Conservation (phyloP, 2,888 invertebrate species). For the Ypsolopha scabrella region DNA sequence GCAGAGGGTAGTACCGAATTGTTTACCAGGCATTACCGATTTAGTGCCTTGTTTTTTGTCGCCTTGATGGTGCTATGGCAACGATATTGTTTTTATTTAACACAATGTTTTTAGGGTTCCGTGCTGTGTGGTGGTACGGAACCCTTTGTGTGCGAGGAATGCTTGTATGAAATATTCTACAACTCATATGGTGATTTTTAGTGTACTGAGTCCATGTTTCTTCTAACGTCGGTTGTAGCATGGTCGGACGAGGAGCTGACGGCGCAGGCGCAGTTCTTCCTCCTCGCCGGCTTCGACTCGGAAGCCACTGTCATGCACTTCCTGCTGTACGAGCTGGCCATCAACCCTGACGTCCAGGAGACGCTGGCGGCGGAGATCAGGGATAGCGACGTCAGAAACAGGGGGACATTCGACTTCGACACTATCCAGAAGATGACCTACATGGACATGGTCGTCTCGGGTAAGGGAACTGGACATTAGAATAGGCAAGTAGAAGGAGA, state of each 20-base stretch:
- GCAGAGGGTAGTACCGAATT: too few species aligned
- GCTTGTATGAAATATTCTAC: too few species aligned
- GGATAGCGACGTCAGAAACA: constrained; percentile 26
- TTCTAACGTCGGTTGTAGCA: constrained; percentile 24
- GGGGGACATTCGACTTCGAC: constrained; percentile 56
- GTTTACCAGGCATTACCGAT: too few species aligned
- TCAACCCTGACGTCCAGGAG: constrained; percentile 69
- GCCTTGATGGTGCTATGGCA: too few species aligned
- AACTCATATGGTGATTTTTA: neutral
- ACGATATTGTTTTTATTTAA: too few species aligned
- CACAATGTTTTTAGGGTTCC: too few species aligned
- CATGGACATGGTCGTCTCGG: constrained; percentile 63
- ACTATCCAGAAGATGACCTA: constrained; percentile 29
- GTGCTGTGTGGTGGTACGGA: too few species aligned
- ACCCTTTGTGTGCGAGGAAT: too few species aligned
- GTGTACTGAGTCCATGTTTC: too few species aligned
- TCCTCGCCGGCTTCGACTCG: constrained; percentile 69
- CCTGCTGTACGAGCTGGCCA: constrained; percentile 65
- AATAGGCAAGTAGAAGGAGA: too few species aligned
- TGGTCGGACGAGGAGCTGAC: constrained; percentile 50
- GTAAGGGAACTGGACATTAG: too few species aligned
- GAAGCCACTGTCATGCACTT: constrained; percentile 57
- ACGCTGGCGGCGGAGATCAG: constrained; percentile 47
- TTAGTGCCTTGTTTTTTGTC: too few species aligned
- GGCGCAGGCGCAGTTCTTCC: constrained; percentile 64